phyloP scores from a whole-genome alignment of 2,113 vertebrate species.

The Vombatus ursinus region DNA sequence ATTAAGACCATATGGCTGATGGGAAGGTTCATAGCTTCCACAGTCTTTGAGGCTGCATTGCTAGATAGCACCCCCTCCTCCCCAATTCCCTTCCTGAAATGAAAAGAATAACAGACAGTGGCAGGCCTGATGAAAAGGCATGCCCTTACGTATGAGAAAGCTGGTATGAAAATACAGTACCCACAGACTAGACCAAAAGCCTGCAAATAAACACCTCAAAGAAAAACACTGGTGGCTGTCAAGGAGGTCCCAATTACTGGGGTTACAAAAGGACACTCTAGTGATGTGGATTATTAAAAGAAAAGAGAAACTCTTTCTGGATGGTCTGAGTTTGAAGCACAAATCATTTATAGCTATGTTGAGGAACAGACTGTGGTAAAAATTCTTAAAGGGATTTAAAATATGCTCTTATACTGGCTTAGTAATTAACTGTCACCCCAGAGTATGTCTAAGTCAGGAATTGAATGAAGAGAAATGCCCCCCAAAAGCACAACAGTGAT shows the following conservation, averaged over 20 bases:
- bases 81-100: conserved; percentile 31
- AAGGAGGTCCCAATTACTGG: conserved; percentile 71
- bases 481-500: conserved; percentile 76
- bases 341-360: conserved; percentile 60
- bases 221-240: conserved; percentile 61
- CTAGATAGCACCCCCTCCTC: conserved; percentile 20
- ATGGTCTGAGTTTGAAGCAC: conserved; percentile 64
- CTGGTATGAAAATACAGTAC: conserved; percentile 46
- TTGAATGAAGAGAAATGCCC: conserved; percentile 67
- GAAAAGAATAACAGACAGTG: conserved; percentile 45
- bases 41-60: neutral
- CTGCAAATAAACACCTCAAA: conserved; percentile 32
- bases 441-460: conserved; percentile 67
- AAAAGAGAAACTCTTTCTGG: conserved; percentile 72
- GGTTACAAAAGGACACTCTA: conserved; percentile 74
- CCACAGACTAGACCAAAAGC: conserved; percentile 41
- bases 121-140: conserved; percentile 25
- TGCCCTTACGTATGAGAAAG: conserved; percentile 20
- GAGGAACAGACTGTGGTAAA: conserved; percentile 64
- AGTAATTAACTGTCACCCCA: conserved; percentile 72
- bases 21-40: conserved; percentile 18
- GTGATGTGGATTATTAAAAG: conserved; percentile 72
- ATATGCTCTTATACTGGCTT: conserved; percentile 76
- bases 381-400: conserved; percentile 76
- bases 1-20: conserved; percentile 28